A percentile compares a stretch with the other conserved stretches of the same genome.
These are phyloP conservation scores for Meles meles DNA, from an alignment of 2,113 vertebrate species.

Conservation along the genomic window DNA sequence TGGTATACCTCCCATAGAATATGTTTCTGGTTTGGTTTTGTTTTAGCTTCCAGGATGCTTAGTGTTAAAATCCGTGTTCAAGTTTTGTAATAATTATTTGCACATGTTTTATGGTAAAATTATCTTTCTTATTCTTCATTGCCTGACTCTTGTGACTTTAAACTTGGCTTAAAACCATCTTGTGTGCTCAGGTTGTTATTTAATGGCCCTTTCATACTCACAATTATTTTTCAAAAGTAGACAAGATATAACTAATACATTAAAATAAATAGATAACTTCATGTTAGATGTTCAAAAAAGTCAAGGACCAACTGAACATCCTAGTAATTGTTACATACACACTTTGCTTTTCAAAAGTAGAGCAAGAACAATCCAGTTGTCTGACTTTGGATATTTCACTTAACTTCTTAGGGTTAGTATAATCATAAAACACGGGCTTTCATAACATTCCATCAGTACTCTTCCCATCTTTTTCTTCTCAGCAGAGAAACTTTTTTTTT, in stretches of 20 bases:
- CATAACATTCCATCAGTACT: not conserved
- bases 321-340: not conserved
- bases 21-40: not conserved
- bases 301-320: not conserved
- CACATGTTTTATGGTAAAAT: not conserved
- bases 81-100: not conserved
- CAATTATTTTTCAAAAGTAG: not conserved
- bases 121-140: not conserved
- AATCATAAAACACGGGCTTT: not conserved
- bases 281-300: not conserved
- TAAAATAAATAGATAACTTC: not conserved
- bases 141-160: not conserved
- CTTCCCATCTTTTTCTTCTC: not conserved
- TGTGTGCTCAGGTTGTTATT: not conserved
- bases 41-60: not conserved
- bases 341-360: not conserved
- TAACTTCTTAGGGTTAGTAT: not conserved
- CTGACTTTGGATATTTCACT: not conserved
- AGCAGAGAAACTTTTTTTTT: not conserved
- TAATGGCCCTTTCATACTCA: not conserved
- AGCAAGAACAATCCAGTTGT: not conserved
- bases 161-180: conserved; percentile 2
- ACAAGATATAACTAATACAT: not conserved
- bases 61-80: not conserved
- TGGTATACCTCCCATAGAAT: not conserved